Evolutionary conservation across 2,888 invertebrate species (phyloP).

Genomic region (Eristalinus sepulchralis): DNA sequence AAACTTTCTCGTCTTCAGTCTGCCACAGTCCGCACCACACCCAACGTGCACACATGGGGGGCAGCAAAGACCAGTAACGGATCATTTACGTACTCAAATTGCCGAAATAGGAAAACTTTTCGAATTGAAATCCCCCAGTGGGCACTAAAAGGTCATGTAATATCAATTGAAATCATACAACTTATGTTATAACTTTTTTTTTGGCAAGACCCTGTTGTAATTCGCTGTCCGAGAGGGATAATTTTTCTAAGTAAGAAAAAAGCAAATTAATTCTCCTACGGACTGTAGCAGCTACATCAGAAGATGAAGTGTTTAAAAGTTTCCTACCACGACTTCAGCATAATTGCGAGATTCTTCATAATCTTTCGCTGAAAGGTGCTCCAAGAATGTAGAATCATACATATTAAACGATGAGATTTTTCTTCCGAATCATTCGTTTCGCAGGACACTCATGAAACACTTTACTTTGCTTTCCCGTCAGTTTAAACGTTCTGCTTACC

Average conservation of each 20-base stretch:
- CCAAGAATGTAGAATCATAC: too few species aligned
- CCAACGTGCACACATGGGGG: neutral
- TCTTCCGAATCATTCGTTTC: too few species aligned
- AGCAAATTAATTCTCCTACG: neutral
- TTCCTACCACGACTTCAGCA: too few species aligned
- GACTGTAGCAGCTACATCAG: too few species aligned
- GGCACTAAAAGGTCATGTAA: constrained; percentile 41
- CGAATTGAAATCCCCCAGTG: constrained; percentile 43
- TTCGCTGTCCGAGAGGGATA: neutral
- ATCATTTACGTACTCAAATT: constrained; percentile 39
- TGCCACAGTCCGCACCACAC: neutral
- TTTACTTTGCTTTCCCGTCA: too few species aligned
- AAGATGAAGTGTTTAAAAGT: too few species aligned
- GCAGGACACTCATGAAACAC: too few species aligned
- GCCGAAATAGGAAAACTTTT: constrained; percentile 50
- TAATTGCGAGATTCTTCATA: too few species aligned
- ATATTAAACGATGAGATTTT: too few species aligned
- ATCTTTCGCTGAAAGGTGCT: too few species aligned
- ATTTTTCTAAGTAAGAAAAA: constrained; percentile 33
- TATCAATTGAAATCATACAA: constrained; percentile 53
- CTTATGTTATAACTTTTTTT: constrained; percentile 25
- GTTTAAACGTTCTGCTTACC: too few species aligned
- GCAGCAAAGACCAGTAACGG: neutral
- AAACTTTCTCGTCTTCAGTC: neutral
- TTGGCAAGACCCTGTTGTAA: constrained; percentile 4